Percentiles rank a stretch among this genome's conserved stretches.
Evolutionary conservation across 2,113 vertebrate species (phyloP).

Genomic region (Gymnogyps californianus): DNA sequence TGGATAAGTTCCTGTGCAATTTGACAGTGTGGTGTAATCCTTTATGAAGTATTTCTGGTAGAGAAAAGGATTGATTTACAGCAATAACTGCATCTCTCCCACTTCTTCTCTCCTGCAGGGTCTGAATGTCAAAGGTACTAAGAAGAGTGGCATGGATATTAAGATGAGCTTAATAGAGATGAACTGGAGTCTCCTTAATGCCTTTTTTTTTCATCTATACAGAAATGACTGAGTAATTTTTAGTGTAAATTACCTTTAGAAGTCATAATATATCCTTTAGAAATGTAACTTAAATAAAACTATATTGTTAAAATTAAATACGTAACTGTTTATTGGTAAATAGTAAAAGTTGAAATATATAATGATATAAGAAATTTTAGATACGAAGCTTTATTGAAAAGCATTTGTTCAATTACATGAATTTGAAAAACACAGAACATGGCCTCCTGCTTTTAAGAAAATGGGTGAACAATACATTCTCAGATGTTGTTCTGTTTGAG

Average conservation of each 20-base stretch:
- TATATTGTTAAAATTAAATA: background rate
- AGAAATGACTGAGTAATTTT: background rate
- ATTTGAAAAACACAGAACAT: background rate
- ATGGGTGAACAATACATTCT: background rate
- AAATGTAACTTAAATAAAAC: background rate
- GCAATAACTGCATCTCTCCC: background rate
- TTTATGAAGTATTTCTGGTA: background rate
- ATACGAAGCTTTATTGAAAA: background rate
- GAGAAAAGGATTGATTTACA: constrained; percentile 3
- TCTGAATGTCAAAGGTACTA: background rate
- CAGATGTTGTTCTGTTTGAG: background rate
- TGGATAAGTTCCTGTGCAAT: constrained; percentile 3
- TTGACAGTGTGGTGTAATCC: background rate
- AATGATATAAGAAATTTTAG: background rate
- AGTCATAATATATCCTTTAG: background rate
- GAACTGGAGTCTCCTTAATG: background rate
- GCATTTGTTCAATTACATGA: background rate
- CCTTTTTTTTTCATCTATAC: background rate
- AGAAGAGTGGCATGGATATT: background rate
- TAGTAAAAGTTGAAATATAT: background rate
- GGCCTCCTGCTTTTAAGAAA: background rate
- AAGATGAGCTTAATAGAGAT: background rate
- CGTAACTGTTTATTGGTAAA: background rate
- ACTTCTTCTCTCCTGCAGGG: background rate
- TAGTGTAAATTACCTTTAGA: background rate